Base-by-base conservation (phyloP, 2,888 invertebrate genomes). In the Catonia carolina region DNA sequence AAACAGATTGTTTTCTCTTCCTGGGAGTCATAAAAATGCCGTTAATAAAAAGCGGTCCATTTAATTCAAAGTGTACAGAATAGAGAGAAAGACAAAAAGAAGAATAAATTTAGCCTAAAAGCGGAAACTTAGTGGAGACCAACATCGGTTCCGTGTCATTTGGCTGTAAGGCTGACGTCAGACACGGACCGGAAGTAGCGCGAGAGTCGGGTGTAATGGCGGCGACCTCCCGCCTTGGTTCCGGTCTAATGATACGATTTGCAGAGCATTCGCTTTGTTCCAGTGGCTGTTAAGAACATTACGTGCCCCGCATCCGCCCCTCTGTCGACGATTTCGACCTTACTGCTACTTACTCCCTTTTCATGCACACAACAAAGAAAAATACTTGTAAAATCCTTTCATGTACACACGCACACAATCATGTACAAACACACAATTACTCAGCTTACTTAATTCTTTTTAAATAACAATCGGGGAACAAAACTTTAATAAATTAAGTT, bases 61-160 rank as follows among this genome's bases (percentile, higher is more conserved):
- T 27, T 27, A 27, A 27, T 27, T 27, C 27, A 27, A 27, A n/a
- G 18, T 47, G 15, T n/a, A 47, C 12, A 23, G 47, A 27, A 47
- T 15, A 2, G 15, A 15, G 14, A 27, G 47, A 4, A 47, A 47
- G 23, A 47, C 22, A 47, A 47, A 42, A 47, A 47, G 14, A 14
- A 27, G 47, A 47, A 47, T 47, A 47, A 47, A 47, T 47, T 23
- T 47, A 27, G 47, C 27, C 27, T 27, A 8, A 47, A 47, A 47
- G 27, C 47, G 47, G 47, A 47, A 47, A 27, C 47, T 3, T 47
- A 15, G 18, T 14, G 27, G 47, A 47, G 47, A 47, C 47, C 27
- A 27, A n/a, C 47, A 27, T 27, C 15, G 47, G 47, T 47, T 47
- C 47, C 47, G 47, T 47, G 47, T 47, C 47, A 47, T 47, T 47